Percentiles rank a stretch among this genome's conserved stretches.
These are phyloP conservation scores for Callosobruchus maculatus DNA, from an alignment of 2,888 invertebrate species.

Conservation along the genomic window DNA sequence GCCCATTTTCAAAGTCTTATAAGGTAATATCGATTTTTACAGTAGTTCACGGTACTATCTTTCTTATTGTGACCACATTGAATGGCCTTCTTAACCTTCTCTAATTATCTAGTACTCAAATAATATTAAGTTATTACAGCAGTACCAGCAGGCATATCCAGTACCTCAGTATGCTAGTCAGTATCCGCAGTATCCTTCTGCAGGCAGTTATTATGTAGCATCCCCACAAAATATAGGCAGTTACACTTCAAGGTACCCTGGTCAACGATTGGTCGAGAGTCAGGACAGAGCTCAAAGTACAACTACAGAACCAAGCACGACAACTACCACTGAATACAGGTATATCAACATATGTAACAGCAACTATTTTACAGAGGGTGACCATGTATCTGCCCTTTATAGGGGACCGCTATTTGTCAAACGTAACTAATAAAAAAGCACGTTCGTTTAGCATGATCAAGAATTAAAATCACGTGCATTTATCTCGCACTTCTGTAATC, in stretches of 20 bases:
- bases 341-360: background rate
- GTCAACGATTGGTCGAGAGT: background rate
- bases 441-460: too few relatives aligned
- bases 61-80: too few relatives aligned
- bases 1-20: too few relatives aligned
- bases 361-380: too few relatives aligned
- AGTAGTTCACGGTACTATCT: too few relatives aligned
- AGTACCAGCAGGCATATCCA: background rate
- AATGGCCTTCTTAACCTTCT: too few relatives aligned
- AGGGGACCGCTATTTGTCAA: too few relatives aligned
- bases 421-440: too few relatives aligned
- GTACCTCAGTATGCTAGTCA: background rate
- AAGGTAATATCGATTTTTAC: too few relatives aligned
- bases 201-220: conserved; percentile 1
- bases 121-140: background rate
- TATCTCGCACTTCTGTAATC: too few relatives aligned
- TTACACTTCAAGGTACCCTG: background rate
- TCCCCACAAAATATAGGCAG: conserved; percentile 1
- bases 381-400: too few relatives aligned
- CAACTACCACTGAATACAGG: conserved; percentile 18
- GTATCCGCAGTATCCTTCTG: background rate
- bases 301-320: conserved; percentile 17
- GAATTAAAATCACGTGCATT: too few relatives aligned
- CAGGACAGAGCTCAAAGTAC: conserved; percentile 4
- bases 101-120: background rate